phyloP scores from a whole-genome alignment of 2,888 invertebrate genomes.

The Cybosia mesomella region DNA sequence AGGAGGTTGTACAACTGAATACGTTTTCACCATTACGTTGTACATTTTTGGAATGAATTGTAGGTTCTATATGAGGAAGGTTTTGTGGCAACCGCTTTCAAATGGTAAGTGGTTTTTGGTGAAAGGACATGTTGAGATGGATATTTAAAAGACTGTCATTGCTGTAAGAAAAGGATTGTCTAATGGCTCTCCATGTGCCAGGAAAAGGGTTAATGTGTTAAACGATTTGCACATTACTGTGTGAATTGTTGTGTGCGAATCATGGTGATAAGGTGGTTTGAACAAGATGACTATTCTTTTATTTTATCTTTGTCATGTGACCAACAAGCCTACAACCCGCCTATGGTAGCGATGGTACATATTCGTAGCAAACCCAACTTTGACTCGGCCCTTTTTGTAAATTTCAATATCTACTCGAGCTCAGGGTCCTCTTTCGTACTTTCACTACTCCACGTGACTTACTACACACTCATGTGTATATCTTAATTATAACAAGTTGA shows the following conservation, averaged over 20 bases:
- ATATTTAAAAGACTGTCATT: slow-evolving; percentile 17
- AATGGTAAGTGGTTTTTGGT: slow-evolving; percentile 8
- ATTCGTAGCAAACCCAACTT: too few species aligned
- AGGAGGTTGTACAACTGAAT: slow-evolving; percentile 22
- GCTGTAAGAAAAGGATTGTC: slow-evolving; percentile 6
- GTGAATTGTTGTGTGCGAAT: neutral
- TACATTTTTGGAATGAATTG: slow-evolving; percentile 26
- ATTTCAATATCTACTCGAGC: too few species aligned
- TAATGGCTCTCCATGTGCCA: neutral
- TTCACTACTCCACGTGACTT: too few species aligned
- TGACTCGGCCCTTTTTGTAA: too few species aligned
- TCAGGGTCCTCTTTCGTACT: too few species aligned
- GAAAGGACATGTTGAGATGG: slow-evolving; percentile 7
- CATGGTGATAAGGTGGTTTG: too few species aligned
- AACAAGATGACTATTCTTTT: too few species aligned
- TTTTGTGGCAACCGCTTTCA: slow-evolving; percentile 18
- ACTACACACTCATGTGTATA: too few species aligned
- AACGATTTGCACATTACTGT: neutral
- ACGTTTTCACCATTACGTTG: slow-evolving; percentile 25
- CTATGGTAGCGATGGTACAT: too few species aligned
- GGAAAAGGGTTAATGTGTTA: neutral
- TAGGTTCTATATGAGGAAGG: slow-evolving; percentile 18
- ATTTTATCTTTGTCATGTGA: too few species aligned
- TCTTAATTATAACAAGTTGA: too few species aligned
- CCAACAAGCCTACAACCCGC: too few species aligned